Evolutionary conservation across 1,140 invertebrate genomes (phyloP), one percentile per base, ranked within the genome.

Genomic region (Calycopis cecrops): DNA sequence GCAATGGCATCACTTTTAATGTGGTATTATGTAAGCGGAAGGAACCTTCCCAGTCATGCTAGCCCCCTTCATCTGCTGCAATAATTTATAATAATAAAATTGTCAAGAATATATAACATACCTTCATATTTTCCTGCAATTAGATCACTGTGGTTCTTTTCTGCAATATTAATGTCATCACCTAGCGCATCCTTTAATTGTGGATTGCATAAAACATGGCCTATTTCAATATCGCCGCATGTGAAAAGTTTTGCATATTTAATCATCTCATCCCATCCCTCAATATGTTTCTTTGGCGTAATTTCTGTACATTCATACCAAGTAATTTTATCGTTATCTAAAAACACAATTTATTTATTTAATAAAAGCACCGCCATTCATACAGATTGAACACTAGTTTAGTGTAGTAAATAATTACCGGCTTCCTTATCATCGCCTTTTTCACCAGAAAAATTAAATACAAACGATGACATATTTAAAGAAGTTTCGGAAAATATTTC

Each of bases 121-220:
- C 92, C 93, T 91, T 95, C 93, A 85, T 95, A 95, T 70, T 92
- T 89, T 6, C 91, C 91, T 54, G 90, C 84, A 50, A 94, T 71
- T 17, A 94, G 79, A 85, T 95, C 93, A n/a, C 93, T 94, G 65
- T 94, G 91, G 61, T 88, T 87, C 52, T 90, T 81, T 65, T 94
- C 92, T 7, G 93, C 92, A 64, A 89, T 80, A 54, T 90, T 67
- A 35, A 93, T 85, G 47, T 50, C 59, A 64, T 73, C 75, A 49
- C 62, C 48, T 16, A 65, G 64, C 51, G 50, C 59, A 17, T 66
- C 63, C 34, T 71, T 59, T 28, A 65, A 81, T 69, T 11, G 66
- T 14, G 83, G 76, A 62, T 80, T 76, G 42, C 83, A 77, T 6
- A 73, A 59, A 47, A 91, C 76, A 69, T 91, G 78, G 38, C 88